Conservation (phyloP, 2,797 vertebrate genomes). For the Balearica regulorum region DNA sequence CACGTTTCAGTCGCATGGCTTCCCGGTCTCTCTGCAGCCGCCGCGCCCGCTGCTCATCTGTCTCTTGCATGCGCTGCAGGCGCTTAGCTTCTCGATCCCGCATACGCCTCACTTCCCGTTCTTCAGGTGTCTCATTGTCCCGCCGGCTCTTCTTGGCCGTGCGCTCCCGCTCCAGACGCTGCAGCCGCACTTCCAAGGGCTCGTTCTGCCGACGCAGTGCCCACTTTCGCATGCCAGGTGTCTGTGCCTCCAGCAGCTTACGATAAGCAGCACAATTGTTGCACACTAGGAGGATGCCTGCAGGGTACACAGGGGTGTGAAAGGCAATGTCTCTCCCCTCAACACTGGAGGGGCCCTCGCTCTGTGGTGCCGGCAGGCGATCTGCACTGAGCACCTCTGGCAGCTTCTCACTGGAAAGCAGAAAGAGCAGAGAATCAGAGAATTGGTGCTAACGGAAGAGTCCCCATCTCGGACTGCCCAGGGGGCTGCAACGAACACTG, state of each 20-base stretch:
- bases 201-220: slow-evolving; percentile 91
- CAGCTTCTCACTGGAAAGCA: slow-evolving; percentile 86
- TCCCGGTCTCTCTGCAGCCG: slow-evolving; percentile 93
- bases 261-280: slow-evolving; percentile 94
- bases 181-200: slow-evolving; percentile 85
- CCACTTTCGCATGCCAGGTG: slow-evolving; percentile 85
- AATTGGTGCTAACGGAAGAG: neutral
- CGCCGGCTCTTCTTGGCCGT: slow-evolving; percentile 95
- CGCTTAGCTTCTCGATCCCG: slow-evolving; percentile 95
- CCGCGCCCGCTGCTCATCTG: slow-evolving; percentile 90
- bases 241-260: slow-evolving; percentile 87
- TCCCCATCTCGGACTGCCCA: neutral
- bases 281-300: slow-evolving; percentile 92
- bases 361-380: slow-evolving; percentile 73
- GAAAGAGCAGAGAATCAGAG: slow-evolving; percentile 27
- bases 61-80: slow-evolving; percentile 95
- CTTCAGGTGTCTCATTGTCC: slow-evolving; percentile 90
- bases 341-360: slow-evolving; percentile 74
- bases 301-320: slow-evolving; percentile 84
- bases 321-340: slow-evolving; percentile 72
- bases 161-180: slow-evolving; percentile 93
- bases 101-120: slow-evolving; percentile 88
- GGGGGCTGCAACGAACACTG: neutral
- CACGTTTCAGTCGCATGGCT: slow-evolving; percentile 93
- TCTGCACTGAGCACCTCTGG: slow-evolving; percentile 86